A percentile compares a stretch with the other conserved stretches of the same genome.
phyloP scores from a whole-genome alignment of 2,113 vertebrate genomes.

The Podilymbus podiceps region DNA sequence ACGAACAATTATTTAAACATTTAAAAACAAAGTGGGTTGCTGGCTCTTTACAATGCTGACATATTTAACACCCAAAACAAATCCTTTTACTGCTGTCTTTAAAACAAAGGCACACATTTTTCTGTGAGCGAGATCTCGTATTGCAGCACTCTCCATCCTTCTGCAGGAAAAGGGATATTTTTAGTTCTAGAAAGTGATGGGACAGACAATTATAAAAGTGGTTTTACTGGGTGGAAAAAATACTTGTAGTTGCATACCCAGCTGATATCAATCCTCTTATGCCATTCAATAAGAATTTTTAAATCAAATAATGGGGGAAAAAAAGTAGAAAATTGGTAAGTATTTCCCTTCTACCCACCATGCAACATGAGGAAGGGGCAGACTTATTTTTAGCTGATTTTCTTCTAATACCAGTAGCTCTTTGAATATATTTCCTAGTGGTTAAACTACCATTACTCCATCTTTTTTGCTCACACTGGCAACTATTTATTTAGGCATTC shows the following conservation, averaged over 20 bases:
- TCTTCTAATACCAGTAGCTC: not conserved
- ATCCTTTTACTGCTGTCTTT: slow-evolving; percentile 37
- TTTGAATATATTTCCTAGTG: not conserved
- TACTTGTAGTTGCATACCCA: not conserved
- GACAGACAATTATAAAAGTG: not conserved
- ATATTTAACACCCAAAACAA: slow-evolving; percentile 50
- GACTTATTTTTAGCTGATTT: not conserved
- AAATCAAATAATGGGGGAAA: not conserved
- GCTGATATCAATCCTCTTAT: not conserved
- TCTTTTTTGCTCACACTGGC: not conserved
- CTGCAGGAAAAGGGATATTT: not conserved
- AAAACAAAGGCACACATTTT: slow-evolving; percentile 40
- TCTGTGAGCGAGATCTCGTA: not conserved
- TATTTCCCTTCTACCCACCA: not conserved
- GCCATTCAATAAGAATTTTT: not conserved
- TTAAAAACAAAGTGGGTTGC: slow-evolving; percentile 23
- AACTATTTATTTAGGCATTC: slow-evolving; percentile 23
- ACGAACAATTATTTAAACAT: slow-evolving; percentile 25
- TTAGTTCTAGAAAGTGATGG: not conserved
- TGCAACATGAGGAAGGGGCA: not conserved
- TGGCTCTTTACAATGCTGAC: slow-evolving; percentile 19
- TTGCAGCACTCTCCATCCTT: not conserved
- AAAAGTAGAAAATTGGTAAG: not conserved
- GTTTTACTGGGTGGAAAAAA: not conserved
- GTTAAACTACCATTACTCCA: not conserved